phyloP scores from a whole-genome alignment of 2,797 vertebrate genomes.

The Sarcophilus harrisii region DNA sequence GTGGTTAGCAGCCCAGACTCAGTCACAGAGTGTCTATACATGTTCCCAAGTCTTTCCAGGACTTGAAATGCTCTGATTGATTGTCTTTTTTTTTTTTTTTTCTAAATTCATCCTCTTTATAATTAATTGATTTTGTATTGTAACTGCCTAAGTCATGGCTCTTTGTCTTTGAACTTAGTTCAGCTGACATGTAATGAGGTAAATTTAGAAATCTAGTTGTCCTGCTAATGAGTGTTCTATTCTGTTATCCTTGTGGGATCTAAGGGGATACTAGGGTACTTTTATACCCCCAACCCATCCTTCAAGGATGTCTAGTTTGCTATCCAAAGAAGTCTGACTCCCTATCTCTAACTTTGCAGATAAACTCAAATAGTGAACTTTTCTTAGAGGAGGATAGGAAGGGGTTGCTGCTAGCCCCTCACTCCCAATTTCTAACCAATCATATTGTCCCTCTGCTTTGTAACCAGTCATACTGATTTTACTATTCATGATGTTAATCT shows the following conservation, averaged over 20 bases:
- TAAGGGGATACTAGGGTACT: no score
- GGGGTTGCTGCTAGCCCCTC: no score
- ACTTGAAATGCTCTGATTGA: neutral
- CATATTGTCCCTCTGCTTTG: no score
- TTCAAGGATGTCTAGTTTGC: no score
- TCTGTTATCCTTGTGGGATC: no score
- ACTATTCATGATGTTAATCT: neutral
- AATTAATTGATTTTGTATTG: neutral
- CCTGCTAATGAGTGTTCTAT: neutral
- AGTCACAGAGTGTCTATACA: neutral
- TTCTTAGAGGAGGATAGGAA: no score
- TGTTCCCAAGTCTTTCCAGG: neutral
- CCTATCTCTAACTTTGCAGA: no score
- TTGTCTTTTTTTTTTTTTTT: neutral
- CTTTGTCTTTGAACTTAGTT: neutral
- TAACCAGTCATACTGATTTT: neutral
- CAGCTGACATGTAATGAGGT: neutral
- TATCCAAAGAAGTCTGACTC: no score
- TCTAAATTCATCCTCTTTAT: neutral
- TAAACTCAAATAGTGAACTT: no score
- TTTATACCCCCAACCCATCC: no score
- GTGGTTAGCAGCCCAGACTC: neutral
- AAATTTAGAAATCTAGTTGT: neutral
- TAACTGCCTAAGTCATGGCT: neutral
- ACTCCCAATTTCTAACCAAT: no score